A percentile compares a stretch with the other conserved stretches of the same genome.
Conservation (phyloP, 2,113 vertebrate genomes). For the Sylvilagus bachmani region DNA sequence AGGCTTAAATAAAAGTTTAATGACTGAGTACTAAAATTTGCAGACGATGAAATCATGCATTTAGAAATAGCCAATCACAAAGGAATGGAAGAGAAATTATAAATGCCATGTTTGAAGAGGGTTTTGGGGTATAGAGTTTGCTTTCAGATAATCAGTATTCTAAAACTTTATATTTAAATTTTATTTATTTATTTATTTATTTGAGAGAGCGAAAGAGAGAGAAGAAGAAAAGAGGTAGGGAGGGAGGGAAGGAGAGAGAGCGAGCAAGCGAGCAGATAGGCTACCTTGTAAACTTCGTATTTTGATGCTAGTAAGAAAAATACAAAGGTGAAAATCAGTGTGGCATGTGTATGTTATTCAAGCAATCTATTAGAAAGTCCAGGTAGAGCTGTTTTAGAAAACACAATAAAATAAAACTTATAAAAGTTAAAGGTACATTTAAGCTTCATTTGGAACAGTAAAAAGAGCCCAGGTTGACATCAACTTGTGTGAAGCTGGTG, state of each 20-base stretch:
- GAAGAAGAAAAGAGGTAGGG: too few relatives aligned
- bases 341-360: neutral
- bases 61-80: neutral
- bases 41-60: neutral
- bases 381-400: neutral
- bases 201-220: too few relatives aligned
- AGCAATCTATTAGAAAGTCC: neutral
- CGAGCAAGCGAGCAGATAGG: too few relatives aligned
- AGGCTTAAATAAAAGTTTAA: neutral
- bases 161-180: too few relatives aligned
- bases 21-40: neutral
- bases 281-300: neutral
- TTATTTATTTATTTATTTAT: too few relatives aligned
- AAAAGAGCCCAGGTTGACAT: neutral
- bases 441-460: conserved; percentile 22
- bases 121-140: neutral
- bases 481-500: neutral
- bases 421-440: neutral
- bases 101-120: neutral
- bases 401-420: neutral
- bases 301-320: conserved; percentile 22
- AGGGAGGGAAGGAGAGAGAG: too few relatives aligned
- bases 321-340: neutral
- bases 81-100: neutral
- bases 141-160: neutral